A percentile compares a stretch with the other conserved stretches of the same genome.
Conservation (phyloP, 2,888 invertebrate genomes). For the Chironomus tentans region DNA sequence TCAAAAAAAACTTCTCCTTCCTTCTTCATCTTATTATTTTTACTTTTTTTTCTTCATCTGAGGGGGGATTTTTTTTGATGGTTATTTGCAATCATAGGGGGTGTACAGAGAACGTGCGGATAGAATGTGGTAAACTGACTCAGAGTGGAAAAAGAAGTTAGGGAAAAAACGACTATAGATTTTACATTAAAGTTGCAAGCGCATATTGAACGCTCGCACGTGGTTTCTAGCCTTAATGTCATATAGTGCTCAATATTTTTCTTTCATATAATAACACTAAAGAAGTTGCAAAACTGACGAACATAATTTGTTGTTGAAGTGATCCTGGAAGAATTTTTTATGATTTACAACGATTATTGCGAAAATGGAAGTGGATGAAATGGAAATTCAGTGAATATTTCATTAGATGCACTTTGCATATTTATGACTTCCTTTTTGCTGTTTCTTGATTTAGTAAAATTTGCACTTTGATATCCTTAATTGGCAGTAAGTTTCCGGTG, state of each 20-base stretch:
- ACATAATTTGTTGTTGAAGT: background rate
- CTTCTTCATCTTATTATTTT: background rate
- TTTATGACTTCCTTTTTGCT: background rate
- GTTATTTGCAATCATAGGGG: slow-evolving; percentile 10
- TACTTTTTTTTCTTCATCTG: background rate
- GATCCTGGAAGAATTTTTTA: too few relatives aligned
- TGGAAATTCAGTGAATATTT: background rate
- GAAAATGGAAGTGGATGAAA: background rate
- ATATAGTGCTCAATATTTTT: background rate
- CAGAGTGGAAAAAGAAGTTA: background rate
- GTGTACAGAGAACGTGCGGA: background rate
- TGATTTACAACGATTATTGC: background rate
- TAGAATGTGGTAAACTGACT: background rate
- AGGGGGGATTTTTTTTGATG: slow-evolving; percentile 10
- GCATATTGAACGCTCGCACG: background rate
- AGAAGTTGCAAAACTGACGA: background rate
- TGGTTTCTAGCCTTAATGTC: background rate
- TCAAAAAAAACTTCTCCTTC: slow-evolving; percentile 5
- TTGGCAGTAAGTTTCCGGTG: too few relatives aligned
- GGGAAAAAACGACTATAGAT: background rate
- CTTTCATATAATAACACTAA: background rate
- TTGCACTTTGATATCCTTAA: background rate
- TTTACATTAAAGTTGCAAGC: slow-evolving; percentile 9
- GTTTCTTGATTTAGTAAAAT: background rate
- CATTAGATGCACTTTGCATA: background rate